Conservation (phyloP, 2,113 vertebrate species). For the Probosciger aterrimus region DNA sequence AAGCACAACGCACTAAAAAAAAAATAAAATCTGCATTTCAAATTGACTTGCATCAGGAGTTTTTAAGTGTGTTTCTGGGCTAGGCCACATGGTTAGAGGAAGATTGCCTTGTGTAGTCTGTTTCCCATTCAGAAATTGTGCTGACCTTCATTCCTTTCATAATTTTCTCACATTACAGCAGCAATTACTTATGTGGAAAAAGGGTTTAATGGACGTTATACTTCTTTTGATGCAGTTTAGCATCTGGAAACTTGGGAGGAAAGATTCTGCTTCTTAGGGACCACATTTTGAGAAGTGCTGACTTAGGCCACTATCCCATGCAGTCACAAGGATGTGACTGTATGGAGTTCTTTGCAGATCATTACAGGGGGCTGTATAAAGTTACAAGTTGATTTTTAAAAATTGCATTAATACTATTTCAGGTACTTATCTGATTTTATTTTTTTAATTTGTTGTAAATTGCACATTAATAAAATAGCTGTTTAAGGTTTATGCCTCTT, state of each 20-base stretch:
- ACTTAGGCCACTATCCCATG: neutral
- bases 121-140: neutral
- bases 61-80: neutral
- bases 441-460: neutral
- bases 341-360: neutral
- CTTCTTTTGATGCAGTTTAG: neutral
- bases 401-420: neutral
- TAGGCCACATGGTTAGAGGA: neutral
- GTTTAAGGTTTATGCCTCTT: neutral
- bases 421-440: neutral
- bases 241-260: constrained; percentile 1
- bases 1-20: neutral
- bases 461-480: neutral
- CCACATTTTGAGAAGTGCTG: neutral
- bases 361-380: neutral
- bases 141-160: neutral
- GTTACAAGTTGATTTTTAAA: neutral
- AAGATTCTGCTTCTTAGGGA: neutral
- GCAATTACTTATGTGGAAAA: neutral
- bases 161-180: neutral
- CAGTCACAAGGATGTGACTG: neutral
- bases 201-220: neutral
- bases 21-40: neutral
- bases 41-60: neutral
- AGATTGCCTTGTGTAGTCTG: neutral